Conservation (phyloP, 2,113 vertebrate species). For the Dendropsophus ebraccatus region DNA sequence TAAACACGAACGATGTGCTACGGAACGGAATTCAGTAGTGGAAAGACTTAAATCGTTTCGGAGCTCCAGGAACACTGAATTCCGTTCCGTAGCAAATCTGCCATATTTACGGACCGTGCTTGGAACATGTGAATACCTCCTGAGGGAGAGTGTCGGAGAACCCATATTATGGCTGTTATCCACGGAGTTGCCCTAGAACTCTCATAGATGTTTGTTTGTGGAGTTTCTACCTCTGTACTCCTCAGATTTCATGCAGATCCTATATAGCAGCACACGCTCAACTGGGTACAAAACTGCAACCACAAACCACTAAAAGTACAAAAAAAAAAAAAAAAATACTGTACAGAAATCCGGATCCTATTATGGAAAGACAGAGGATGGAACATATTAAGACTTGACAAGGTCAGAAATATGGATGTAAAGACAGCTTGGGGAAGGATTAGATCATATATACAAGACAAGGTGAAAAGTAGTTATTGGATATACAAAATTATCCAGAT, state of each 20-base stretch:
- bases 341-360: conserved; percentile 2
- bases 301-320: background rate
- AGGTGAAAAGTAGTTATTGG: conserved; percentile 9
- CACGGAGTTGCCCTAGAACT: background rate
- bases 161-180: background rate
- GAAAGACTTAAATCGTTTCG: too few species aligned
- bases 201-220: too few species aligned
- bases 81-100: too few species aligned
- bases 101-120: too few species aligned
- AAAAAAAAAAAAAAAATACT: background rate
- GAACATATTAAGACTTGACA: conserved; percentile 19
- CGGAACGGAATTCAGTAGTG: too few species aligned
- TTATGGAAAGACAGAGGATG: background rate
- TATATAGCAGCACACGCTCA: background rate
- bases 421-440: background rate
- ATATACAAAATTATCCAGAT: background rate
- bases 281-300: background rate
- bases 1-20: too few species aligned
- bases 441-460: conserved; percentile 34
- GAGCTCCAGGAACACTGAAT: too few species aligned
- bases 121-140: too few species aligned
- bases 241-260: too few species aligned
- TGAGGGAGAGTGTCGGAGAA: too few species aligned
- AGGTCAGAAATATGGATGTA: conserved; percentile 7
- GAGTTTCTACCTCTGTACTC: too few species aligned